phyloP scores from a whole-genome alignment of 2,888 invertebrate genomes.

The Aplocera efformata region DNA sequence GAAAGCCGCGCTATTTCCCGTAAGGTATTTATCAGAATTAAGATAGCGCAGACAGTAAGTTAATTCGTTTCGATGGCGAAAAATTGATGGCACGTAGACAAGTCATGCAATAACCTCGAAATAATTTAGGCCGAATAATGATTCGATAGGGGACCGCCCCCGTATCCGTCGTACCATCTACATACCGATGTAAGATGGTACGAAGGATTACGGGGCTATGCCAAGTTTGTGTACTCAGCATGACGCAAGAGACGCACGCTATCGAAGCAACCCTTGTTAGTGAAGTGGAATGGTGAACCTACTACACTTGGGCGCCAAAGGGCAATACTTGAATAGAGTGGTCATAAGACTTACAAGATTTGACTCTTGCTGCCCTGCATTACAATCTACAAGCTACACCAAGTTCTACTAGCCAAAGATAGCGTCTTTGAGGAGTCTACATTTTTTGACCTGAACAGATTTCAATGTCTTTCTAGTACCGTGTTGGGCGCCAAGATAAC shows the following conservation, averaged over 20 bases:
- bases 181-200: slow-evolving; percentile 17
- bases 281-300: slow-evolving; percentile 25
- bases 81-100: no score
- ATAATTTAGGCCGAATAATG: no score
- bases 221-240: slow-evolving; percentile 35
- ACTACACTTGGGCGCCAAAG: slow-evolving; percentile 42
- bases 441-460: neutral
- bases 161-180: no score
- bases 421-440: neutral
- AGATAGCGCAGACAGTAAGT: neutral
- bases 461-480: neutral
- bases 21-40: neutral
- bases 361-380: slow-evolving; percentile 46
- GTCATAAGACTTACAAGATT: no score
- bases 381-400: slow-evolving; percentile 21
- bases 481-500: slow-evolving; percentile 4
- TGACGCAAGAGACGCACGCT: slow-evolving; percentile 49
- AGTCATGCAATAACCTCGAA: neutral
- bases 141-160: no score
- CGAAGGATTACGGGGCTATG: slow-evolving; percentile 23
- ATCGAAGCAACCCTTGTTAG: slow-evolving; percentile 35
- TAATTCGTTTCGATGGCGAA: no score
- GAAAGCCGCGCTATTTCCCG: no score
- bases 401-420: slow-evolving; percentile 29
- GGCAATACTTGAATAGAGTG: slow-evolving; percentile 29